Conservation (phyloP, 2,797 vertebrate genomes). For the Masticophis lateralis region DNA sequence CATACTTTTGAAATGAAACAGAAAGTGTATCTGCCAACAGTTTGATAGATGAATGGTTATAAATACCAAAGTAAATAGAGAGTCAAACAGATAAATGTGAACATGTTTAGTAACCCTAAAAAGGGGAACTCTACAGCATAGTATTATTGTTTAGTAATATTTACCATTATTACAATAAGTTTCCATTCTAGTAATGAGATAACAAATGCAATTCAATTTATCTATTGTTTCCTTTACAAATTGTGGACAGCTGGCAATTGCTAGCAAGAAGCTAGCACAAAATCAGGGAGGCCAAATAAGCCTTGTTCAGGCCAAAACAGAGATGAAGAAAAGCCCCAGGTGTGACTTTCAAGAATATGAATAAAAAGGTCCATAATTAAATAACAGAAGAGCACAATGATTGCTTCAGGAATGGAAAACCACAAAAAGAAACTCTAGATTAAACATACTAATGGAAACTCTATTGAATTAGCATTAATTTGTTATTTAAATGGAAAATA, state of each 20-base stretch:
- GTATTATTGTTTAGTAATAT: background rate
- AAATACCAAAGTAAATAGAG: background rate
- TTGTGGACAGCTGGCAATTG: conserved; percentile 53
- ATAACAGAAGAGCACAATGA: background rate
- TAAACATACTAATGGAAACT: background rate
- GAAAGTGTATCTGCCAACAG: background rate
- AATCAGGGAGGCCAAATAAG: conserved; percentile 56
- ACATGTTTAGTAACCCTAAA: background rate
- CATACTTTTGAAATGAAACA: background rate
- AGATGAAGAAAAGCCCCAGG: conserved; percentile 13
- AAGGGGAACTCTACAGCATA: background rate
- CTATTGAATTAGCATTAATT: background rate
- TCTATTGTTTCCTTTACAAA: conserved; percentile 65
- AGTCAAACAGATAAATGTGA: background rate
- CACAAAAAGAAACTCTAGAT: conserved; percentile 4
- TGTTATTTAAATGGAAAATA: background rate
- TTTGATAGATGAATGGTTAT: background rate
- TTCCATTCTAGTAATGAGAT: conserved; percentile 33
- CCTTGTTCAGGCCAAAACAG: conserved; percentile 35
- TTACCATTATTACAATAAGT: conserved; percentile 5
- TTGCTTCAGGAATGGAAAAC: background rate
- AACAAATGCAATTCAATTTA: conserved; percentile 54
- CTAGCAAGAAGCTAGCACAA: conserved; percentile 58
- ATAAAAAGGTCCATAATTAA: conserved; percentile 41
- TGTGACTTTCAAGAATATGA: conserved; percentile 25